Conservation (phyloP, 2,113 vertebrate species). For the Xiphophorus maculatus region DNA sequence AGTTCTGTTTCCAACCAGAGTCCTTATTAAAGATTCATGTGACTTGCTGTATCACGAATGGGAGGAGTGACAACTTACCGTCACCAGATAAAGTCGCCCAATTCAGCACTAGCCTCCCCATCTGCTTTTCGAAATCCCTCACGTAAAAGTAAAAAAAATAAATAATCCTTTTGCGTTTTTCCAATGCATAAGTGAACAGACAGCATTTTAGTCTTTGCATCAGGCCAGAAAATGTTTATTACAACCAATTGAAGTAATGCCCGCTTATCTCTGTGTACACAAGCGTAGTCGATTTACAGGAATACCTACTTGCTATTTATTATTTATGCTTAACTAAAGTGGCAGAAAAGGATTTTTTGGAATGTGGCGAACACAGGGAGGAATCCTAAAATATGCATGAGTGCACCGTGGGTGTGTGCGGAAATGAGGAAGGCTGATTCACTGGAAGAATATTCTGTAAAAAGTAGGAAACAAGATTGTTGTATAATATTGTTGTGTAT, state of each 20-base stretch:
- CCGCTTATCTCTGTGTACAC: slow-evolving; percentile 69
- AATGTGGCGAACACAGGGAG: slow-evolving; percentile 23
- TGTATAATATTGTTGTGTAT: slow-evolving; percentile 5
- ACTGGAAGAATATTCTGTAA: neutral
- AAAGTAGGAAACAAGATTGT: neutral
- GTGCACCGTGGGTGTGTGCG: slow-evolving; percentile 12
- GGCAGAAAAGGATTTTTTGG: slow-evolving; percentile 35
- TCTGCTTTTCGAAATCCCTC: slow-evolving; percentile 23
- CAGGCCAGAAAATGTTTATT: slow-evolving; percentile 47
- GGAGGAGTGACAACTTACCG: slow-evolving; percentile 24
- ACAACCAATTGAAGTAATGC: slow-evolving; percentile 46
- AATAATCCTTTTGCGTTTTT: slow-evolving; percentile 26
- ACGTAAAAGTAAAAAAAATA: slow-evolving; percentile 12
- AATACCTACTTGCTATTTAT: slow-evolving; percentile 58
- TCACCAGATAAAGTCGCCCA: slow-evolving; percentile 26
- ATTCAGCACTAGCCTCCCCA: slow-evolving; percentile 40
- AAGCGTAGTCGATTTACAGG: slow-evolving; percentile 63
- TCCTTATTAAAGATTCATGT: slow-evolving; percentile 70
- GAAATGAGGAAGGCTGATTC: slow-evolving; percentile 37
- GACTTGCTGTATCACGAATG: slow-evolving; percentile 22
- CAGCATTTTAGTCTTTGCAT: slow-evolving; percentile 43
- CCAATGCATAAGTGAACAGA: slow-evolving; percentile 44
- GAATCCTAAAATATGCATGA: slow-evolving; percentile 63
- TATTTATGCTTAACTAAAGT: slow-evolving; percentile 69
- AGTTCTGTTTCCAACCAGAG: slow-evolving; percentile 58